Evolutionary conservation across 1,140 invertebrate species (phyloP), one percentile per base, ranked within the genome.

Genomic region (Scaptomyza montana): DNA sequence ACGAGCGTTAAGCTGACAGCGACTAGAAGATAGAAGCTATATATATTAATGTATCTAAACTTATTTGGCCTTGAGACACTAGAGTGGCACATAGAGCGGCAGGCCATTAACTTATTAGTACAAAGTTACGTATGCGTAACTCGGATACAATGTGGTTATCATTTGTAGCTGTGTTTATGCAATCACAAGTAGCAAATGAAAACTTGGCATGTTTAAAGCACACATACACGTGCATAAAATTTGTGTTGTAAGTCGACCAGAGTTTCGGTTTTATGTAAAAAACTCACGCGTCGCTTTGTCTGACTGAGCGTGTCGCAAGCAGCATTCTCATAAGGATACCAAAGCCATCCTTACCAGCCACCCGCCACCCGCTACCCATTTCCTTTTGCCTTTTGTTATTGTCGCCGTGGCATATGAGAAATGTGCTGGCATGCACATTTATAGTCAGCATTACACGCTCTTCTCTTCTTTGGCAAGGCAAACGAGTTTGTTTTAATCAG

Each of bases 51-150:
- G 33, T 62, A 47, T 69, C 53, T 53, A 61, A 33, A 54, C 21
- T 55, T 64, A 16, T 53, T 45, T 39, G 33, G 47, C 28, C 50
- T 68, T 62, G 30, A 9, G 50, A 16, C 57, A 60, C 5, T 3
- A 5, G 45, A 33, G 10, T 30, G 21, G 51, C 30, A 25, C 21
- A 28, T 12, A 41, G 36, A 25, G 47, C 39, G 61, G 46, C 25
- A 75, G 33, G 70, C 75, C 87, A 87, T 86, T 86, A 87, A 78
- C 78, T 87, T 86, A 87, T 86, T 87, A 86, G 81, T 82, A 76
- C 75, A 75, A 78, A 78, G 67, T 66, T 75, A 74, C 78, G 82
- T 81, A 81, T 86, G 82, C 72, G 82, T 64, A 86, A 86, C 82
- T 75, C 75, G 74, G 19, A 19, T 57, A 59, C 61, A 36, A 64